These are phyloP conservation scores for Halichoeres trimaculatus DNA, from an alignment of 2,113 vertebrate genomes.

Conservation along the genomic window DNA sequence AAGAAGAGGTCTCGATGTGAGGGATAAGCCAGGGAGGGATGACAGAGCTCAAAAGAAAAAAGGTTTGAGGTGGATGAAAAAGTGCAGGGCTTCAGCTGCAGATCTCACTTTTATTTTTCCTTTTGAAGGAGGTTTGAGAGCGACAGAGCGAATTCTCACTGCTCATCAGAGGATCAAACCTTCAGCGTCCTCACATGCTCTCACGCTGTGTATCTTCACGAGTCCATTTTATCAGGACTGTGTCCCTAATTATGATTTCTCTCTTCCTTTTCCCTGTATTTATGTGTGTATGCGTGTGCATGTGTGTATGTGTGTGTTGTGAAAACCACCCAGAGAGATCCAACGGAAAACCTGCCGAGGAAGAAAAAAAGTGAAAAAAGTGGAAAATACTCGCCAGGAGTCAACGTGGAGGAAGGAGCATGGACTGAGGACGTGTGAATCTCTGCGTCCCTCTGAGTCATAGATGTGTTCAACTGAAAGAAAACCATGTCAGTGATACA, in stretches of 20 bases:
- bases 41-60: neutral
- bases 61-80: neutral
- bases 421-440: slow-evolving; percentile 27
- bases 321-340: slow-evolving; percentile 54
- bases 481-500: slow-evolving; percentile 59
- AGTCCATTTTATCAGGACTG: slow-evolving; percentile 19
- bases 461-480: slow-evolving; percentile 15
- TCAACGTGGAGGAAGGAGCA: neutral
- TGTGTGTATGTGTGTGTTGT: slow-evolving; percentile 5
- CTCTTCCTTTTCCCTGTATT: neutral
- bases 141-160: neutral
- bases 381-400: neutral
- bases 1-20: neutral
- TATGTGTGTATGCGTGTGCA: slow-evolving; percentile 13
- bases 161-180: slow-evolving; percentile 22
- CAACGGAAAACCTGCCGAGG: slow-evolving; percentile 14
- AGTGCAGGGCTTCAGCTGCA: neutral
- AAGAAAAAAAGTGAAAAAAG: neutral
- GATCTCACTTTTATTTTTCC: slow-evolving; percentile 13
- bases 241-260: slow-evolving; percentile 54
- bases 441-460: neutral
- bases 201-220: slow-evolving; percentile 3
- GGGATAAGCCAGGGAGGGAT: neutral
- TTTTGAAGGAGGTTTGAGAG: neutral
- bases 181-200: neutral